A percentile compares a stretch with the other conserved stretches of the same genome.
These are phyloP conservation scores for Galemys pyrenaicus DNA, from an alignment of 2,113 vertebrate genomes.

Conservation along the genomic window DNA sequence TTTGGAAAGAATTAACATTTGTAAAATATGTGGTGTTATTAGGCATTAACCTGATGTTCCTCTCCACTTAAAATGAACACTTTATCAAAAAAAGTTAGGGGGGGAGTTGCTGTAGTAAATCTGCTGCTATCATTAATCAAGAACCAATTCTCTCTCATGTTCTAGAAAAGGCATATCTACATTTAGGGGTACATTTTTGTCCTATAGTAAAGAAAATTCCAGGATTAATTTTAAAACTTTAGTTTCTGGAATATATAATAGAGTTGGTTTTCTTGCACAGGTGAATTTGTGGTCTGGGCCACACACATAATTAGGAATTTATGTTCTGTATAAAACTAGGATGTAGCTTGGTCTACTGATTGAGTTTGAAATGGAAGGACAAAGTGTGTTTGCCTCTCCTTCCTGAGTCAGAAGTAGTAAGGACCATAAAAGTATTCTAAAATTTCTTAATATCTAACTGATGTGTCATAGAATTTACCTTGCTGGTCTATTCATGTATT, in stretches of 20 bases:
- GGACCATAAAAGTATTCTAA: not conserved
- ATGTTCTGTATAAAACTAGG: not conserved
- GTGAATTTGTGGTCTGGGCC: not conserved
- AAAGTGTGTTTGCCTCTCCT: not conserved
- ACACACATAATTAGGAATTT: not conserved
- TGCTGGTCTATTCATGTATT: not conserved
- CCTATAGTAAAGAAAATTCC: not conserved
- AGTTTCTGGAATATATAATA: not conserved
- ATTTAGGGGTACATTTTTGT: not conserved
- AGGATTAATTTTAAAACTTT: not conserved
- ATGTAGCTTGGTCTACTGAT: not conserved
- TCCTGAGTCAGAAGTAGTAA: not conserved
- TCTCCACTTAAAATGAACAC: not conserved
- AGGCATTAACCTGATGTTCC: not conserved
- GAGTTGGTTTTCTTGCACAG: not conserved
- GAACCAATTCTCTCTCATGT: not conserved
- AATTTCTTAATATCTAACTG: conserved; percentile 22
- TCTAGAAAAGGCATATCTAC: not conserved
- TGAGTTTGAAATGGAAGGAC: not conserved
- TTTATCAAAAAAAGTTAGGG: not conserved
- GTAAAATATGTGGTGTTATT: not conserved
- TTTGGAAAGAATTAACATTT: not conserved
- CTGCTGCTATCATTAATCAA: not conserved
- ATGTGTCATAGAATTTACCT: not conserved
- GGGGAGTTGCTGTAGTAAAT: not conserved